Conservation (phyloP, 2,113 vertebrate species). For the Mungos mungo region DNA sequence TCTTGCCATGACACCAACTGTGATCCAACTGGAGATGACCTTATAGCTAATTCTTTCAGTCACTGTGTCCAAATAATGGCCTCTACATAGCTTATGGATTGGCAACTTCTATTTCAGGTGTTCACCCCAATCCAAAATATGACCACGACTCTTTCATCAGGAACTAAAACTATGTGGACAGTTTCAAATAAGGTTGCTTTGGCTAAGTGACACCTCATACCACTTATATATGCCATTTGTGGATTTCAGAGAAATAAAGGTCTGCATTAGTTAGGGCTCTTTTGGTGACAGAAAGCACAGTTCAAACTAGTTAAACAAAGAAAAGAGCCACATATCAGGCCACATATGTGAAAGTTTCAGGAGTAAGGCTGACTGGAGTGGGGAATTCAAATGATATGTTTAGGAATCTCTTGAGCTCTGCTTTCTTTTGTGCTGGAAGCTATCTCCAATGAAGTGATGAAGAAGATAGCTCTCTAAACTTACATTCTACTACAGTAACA, state of each 20-base stretch:
- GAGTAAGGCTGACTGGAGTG: not conserved
- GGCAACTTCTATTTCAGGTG: not conserved
- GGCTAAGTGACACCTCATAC: not conserved
- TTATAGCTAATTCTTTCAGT: not conserved
- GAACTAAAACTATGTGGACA: not conserved
- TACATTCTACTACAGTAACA: not conserved
- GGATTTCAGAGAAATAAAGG: conserved; percentile 15
- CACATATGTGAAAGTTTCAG: conserved; percentile 7
- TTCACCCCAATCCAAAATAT: not conserved
- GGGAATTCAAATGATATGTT: not conserved
- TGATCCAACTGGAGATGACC: not conserved
- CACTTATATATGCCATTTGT: not conserved
- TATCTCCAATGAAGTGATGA: not conserved
- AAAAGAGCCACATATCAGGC: not conserved
- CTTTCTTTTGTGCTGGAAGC: not conserved
- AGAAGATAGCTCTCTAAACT: not conserved
- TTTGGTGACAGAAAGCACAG: not conserved
- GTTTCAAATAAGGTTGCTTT: conserved; percentile 21
- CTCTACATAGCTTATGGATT: conserved; percentile 9
- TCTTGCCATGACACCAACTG: not conserved
- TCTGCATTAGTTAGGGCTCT: not conserved
- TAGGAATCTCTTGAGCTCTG: not conserved
- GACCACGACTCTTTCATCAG: not conserved
- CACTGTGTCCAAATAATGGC: not conserved
- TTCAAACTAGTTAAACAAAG: not conserved